Percentiles rank a stretch among this genome's conserved stretches.
Conservation (phyloP, 2,113 vertebrate genomes). For the Murina feae region DNA sequence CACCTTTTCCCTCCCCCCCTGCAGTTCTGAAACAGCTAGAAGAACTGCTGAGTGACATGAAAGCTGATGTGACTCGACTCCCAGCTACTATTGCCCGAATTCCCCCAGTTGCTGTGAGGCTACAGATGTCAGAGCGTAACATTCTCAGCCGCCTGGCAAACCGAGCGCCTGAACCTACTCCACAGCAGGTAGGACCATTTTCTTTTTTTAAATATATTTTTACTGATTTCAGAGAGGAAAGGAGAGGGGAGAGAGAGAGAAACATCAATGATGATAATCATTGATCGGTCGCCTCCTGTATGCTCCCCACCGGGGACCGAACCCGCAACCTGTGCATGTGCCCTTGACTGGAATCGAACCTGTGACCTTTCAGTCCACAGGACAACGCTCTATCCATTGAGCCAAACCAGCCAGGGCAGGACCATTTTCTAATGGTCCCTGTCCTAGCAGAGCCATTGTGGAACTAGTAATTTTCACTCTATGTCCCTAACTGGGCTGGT, state of each 20-base stretch:
- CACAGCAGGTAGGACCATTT: slow-evolving; percentile 88
- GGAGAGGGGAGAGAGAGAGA: no score
- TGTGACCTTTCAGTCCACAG: no score
- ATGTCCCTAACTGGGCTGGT: neutral
- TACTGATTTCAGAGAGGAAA: no score
- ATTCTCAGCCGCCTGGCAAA: slow-evolving; percentile 97
- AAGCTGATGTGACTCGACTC: slow-evolving; percentile 95
- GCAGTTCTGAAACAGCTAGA: slow-evolving; percentile 98
- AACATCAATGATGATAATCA: no score
- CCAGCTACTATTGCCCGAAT: slow-evolving; percentile 97
- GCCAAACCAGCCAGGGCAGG: slow-evolving; percentile 74
- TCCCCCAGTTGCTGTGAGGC: slow-evolving; percentile 93
- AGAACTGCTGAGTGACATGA: slow-evolving; percentile 98
- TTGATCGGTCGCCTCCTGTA: no score
- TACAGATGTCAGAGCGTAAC: slow-evolving; percentile 98
- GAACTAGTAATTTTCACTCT: neutral
- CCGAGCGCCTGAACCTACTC: slow-evolving; percentile 90
- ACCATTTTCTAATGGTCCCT: neutral
- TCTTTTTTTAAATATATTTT: neutral
- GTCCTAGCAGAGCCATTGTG: neutral
- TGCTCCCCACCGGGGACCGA: no score
- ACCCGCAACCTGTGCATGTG: no score
- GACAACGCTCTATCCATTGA: no score
- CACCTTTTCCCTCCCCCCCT: slow-evolving; percentile 35
- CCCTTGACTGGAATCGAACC: no score